A percentile compares a stretch with the other conserved stretches of the same genome.
These are phyloP conservation scores for Mythimna impura DNA, from an alignment of 2,888 invertebrate species.

Conservation along the genomic window DNA sequence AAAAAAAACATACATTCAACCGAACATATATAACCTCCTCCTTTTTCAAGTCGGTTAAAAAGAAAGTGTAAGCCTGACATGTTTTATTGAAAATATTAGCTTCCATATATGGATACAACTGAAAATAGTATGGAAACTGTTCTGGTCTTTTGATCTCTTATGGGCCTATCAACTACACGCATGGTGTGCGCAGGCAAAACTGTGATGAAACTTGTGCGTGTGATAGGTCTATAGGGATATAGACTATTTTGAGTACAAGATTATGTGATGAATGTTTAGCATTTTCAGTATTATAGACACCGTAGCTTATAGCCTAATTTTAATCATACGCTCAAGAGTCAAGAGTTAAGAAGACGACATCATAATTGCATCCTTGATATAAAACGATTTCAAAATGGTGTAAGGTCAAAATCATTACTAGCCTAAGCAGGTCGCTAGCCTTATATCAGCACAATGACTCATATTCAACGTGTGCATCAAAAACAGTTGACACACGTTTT, in stretches of 20 bases:
- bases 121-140: no score
- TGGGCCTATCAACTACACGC: no score
- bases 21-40: no score
- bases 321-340: background rate
- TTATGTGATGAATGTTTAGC: background rate
- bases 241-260: background rate
- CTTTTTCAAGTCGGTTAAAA: no score
- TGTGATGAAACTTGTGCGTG: no score
- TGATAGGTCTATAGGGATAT: no score
- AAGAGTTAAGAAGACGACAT: background rate
- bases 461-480: conserved; percentile 19
- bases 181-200: no score
- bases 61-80: background rate
- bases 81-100: background rate
- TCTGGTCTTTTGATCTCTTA: background rate
- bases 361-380: background rate
- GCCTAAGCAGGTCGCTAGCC: conserved; percentile 23
- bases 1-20: no score
- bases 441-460: conserved; percentile 42
- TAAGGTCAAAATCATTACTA: conserved; percentile 20
- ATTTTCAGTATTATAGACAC: background rate
- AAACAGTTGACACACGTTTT: conserved; percentile 58
- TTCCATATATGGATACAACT: background rate
- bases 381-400: background rate
- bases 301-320: background rate